A percentile compares a stretch with the other conserved stretches of the same genome.
Conservation (phyloP, 2,888 invertebrate species). For the Eupithecia subfuscata region DNA sequence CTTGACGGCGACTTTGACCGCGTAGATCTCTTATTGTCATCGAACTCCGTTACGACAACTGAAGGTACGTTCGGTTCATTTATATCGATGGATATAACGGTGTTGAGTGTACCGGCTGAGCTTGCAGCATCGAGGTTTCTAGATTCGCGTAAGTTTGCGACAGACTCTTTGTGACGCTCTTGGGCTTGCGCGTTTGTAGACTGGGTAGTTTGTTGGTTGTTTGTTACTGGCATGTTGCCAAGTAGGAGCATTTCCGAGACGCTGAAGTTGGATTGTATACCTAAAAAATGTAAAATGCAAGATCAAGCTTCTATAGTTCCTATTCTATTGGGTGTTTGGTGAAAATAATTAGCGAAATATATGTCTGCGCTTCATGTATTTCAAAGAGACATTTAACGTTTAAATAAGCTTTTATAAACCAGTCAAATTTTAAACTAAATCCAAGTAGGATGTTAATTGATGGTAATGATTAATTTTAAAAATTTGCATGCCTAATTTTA, state of each 20-base stretch:
- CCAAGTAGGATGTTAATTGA: too few relatives aligned
- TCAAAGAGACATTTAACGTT: too few relatives aligned
- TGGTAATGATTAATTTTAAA: too few relatives aligned
- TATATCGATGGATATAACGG: slow-evolving; percentile 62
- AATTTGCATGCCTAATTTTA: too few relatives aligned
- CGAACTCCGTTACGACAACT: slow-evolving; percentile 55
- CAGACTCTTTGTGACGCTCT: slow-evolving; percentile 44
- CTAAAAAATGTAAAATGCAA: slow-evolving; percentile 50
- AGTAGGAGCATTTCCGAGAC: slow-evolving; percentile 68
- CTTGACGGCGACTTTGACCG: slow-evolving; percentile 71
- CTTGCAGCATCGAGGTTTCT: slow-evolving; percentile 64
- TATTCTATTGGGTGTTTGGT: background rate
- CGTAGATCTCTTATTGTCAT: slow-evolving; percentile 47
- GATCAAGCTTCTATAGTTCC: background rate
- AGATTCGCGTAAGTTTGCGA: slow-evolving; percentile 63
- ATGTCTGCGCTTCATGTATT: background rate
- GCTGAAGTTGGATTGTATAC: slow-evolving; percentile 71
- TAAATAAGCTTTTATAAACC: too few relatives aligned
- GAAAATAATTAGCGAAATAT: background rate
- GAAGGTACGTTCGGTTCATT: slow-evolving; percentile 51
- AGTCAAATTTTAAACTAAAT: too few relatives aligned
- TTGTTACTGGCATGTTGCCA: slow-evolving; percentile 48
- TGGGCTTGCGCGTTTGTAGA: slow-evolving; percentile 55
- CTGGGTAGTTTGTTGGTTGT: slow-evolving; percentile 56
- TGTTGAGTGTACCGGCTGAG: slow-evolving; percentile 65